Evolutionary conservation across 1,140 invertebrate genomes (phyloP), one percentile per base, ranked within the genome.

Genomic region (Megathymus violae): DNA sequence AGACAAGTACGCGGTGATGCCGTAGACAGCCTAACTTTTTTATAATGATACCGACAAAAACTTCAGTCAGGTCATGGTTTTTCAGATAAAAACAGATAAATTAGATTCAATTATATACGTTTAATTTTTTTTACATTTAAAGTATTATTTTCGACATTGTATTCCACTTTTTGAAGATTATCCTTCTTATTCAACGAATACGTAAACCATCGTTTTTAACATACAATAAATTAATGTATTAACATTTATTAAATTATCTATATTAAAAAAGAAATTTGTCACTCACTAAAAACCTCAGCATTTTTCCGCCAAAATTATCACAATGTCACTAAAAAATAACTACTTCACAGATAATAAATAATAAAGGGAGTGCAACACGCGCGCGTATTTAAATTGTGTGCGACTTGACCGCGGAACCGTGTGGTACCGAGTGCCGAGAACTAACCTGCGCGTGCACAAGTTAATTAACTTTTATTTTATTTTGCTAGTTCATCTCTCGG

Each of bases 221-320:
- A n/a, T n/a, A n/a, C n/a, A n/a, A n/a, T n/a, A n/a, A n/a, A n/a
- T n/a, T n/a, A n/a, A n/a, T n/a, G n/a, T n/a, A n/a, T n/a, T n/a
- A n/a, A n/a, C n/a, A n/a, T n/a, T n/a, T n/a, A n/a, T n/a, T n/a
- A n/a, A n/a, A n/a, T n/a, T n/a, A n/a, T 1, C 9, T 31, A 31
- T 9, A 31, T 16, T 34, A 36, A 44, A 46, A 25, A 58, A 25
- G 16, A 31, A 1, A 43, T 14, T 1, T 7, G 19, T 43, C 47
- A 72, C 70, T 72, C 16, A 72, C 70, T 58, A 66, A 9, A 62
- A 72, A 48, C 31, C 48, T 54, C 27, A 66, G 63, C 70, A 69
- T 72, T 58, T 69, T 64, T n/a, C 9, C 44, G 36, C 19, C 16
- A 17, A 47, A 31, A 31, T 31, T 7, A 31, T 62, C 46, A 44